Evolutionary conservation across 1,140 invertebrate genomes (phyloP).

Genomic region (Sitodiplosis mosellana): DNA sequence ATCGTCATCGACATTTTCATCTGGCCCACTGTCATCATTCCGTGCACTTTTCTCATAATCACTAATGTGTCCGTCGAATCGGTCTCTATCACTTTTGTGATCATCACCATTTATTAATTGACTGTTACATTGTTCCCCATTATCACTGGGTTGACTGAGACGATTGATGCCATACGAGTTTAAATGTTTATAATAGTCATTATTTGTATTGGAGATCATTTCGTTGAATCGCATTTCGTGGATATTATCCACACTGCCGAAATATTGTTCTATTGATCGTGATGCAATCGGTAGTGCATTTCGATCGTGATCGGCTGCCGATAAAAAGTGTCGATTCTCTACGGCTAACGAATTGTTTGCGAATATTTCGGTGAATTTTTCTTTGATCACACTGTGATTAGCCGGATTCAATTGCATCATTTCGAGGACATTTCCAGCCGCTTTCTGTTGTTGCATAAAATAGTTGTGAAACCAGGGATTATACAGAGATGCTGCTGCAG

Average conservation of each 20-base stretch:
- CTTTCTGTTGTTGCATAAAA: slow-evolving; percentile 12
- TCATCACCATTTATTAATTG: background rate
- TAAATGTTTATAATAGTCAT: no score
- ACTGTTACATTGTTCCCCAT: background rate
- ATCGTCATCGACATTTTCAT: slow-evolving; percentile 17
- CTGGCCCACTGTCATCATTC: background rate
- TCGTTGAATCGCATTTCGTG: no score
- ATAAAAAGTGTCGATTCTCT: background rate
- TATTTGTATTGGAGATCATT: no score
- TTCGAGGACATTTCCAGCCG: slow-evolving; percentile 18
- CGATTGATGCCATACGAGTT: background rate
- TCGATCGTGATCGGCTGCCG: background rate
- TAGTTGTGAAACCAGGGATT: no score
- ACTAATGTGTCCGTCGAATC: background rate
- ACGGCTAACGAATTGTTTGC: background rate
- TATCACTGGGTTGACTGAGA: background rate
- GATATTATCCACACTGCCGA: no score
- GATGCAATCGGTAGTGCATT: no score
- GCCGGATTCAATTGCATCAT: slow-evolving; percentile 7
- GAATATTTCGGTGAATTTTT: background rate
- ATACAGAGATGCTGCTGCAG: slow-evolving; percentile 13
- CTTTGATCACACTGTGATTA: background rate
- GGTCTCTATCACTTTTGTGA: background rate
- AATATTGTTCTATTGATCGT: no score
- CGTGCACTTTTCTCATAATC: background rate